These are phyloP conservation scores for Proales similis DNA, from an alignment of 1,140 invertebrate species.

Conservation along the genomic window DNA sequence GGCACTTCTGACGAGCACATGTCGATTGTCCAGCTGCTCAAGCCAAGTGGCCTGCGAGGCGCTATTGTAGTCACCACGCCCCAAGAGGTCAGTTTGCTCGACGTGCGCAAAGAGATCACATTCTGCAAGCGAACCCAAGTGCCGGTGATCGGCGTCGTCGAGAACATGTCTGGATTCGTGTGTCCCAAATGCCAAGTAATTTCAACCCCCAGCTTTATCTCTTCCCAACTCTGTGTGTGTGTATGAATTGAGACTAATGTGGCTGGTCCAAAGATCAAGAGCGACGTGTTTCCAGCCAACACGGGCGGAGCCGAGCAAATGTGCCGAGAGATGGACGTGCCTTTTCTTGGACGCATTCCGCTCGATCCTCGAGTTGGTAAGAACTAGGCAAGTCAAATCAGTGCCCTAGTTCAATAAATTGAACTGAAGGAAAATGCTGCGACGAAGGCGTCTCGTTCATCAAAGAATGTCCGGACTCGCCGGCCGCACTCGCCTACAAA, in stretches of 20 bases:
- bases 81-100: slow-evolving; percentile 60
- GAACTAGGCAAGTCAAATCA: background rate
- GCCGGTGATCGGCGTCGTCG: slow-evolving; percentile 78
- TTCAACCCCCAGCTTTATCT: too few relatives aligned
- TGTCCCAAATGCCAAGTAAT: slow-evolving; percentile 69
- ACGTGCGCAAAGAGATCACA: slow-evolving; percentile 88
- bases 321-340: slow-evolving; percentile 45
- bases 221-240: slow-evolving; percentile 39
- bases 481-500: slow-evolving; percentile 53
- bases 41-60: slow-evolving; percentile 68
- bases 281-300: slow-evolving; percentile 74
- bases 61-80: slow-evolving; percentile 81
- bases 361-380: slow-evolving; percentile 46
- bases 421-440: slow-evolving; percentile 54
- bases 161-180: slow-evolving; percentile 89
- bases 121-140: slow-evolving; percentile 86
- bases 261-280: slow-evolving; percentile 71
- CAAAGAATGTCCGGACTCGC: slow-evolving; percentile 62
- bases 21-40: slow-evolving; percentile 78
- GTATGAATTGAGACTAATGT: slow-evolving; percentile 85
- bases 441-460: slow-evolving; percentile 70
- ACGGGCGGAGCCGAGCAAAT: slow-evolving; percentile 55
- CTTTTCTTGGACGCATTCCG: slow-evolving; percentile 54
- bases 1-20: slow-evolving; percentile 95
- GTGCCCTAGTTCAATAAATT: background rate